Conservation (phyloP, 2,888 invertebrate species). For the Cheilosia scutellata region DNA sequence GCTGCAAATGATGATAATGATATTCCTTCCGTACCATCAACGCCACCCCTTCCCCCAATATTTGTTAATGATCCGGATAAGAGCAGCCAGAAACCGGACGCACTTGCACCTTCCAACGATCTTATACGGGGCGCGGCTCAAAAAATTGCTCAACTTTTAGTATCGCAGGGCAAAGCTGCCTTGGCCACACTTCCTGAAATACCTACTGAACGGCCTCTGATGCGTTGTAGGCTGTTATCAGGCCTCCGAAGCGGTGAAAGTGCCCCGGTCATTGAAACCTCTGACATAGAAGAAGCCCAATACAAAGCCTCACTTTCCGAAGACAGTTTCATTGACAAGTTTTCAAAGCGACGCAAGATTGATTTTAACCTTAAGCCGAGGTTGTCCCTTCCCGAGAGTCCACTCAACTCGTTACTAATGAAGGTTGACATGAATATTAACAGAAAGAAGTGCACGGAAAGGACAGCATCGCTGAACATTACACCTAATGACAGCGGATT, state of each 20-base stretch:
- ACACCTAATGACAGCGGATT: slow-evolving; percentile 54
- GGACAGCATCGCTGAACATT: slow-evolving; percentile 24
- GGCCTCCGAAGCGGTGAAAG: slow-evolving; percentile 72
- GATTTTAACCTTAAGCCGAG: slow-evolving; percentile 78
- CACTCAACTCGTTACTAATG: slow-evolving; percentile 80
- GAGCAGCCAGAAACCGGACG: background rate
- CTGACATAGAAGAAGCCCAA: slow-evolving; percentile 77
- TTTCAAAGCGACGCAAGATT: slow-evolving; percentile 80
- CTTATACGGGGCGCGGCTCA: slow-evolving; percentile 79
- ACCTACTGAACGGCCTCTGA: slow-evolving; percentile 82
- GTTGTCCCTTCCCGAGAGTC: slow-evolving; percentile 77
- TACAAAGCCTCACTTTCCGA: slow-evolving; percentile 77
- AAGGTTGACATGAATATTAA: slow-evolving; percentile 79
- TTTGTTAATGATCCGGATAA: background rate
- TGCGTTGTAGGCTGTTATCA: slow-evolving; percentile 80
- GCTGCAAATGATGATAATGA: slow-evolving; percentile 60
- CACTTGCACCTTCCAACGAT: slow-evolving; percentile 26
- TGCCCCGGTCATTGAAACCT: slow-evolving; percentile 75
- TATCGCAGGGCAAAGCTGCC: slow-evolving; percentile 80
- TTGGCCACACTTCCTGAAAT: slow-evolving; percentile 82
- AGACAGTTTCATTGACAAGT: slow-evolving; percentile 82
- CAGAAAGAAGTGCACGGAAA: slow-evolving; percentile 30
- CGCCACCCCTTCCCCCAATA: slow-evolving; percentile 74
- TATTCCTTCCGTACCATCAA: slow-evolving; percentile 54
- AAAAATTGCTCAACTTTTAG: slow-evolving; percentile 79